Evolutionary conservation across 2,113 vertebrate species (phyloP), one percentile per base, ranked within the genome.

Genomic region (Heteronetta atricapilla): DNA sequence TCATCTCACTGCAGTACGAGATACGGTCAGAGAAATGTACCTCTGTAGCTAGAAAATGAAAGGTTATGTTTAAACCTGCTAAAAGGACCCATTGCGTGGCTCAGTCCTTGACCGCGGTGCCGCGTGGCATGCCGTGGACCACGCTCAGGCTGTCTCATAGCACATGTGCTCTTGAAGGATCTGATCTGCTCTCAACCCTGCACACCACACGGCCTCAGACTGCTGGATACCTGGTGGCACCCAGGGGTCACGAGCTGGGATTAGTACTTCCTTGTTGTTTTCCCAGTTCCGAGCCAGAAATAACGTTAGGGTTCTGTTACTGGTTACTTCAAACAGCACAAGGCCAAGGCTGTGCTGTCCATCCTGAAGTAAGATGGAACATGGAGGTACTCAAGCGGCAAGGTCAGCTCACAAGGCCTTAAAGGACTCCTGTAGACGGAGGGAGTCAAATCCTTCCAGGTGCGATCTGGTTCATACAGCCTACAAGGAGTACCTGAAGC

Each of bases 391-490:
- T 36, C 25, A 55, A 25, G 53, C 11, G 15, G 38, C 17, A 8
- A 60, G 42, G 29, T 38, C 78, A 82, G 74, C 69, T 68, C 84
- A 22, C 31, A 14, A 46, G 52, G 26, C 31, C 58, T 62, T 46
- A 16, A 8, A 67, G 68, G 33, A 74, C 42, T 25, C 33, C 29
- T 18, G 33, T 5, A 9, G 15, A 20, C 13, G 36, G 15, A 76
- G 3, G 8, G 8, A 87, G 17, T 3, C 20, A 5, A 77, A 59
- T n/a, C 11, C 17, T 5, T 2, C 28, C 20, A 1, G 0, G 7
- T 21, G 8, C 0, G 3, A 69, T n/a, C 56, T 46, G 14, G 4
- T 19, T 76, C 52, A 11, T 1, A 7, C 7, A 89, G 38, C 34
- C 21, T 68, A 52, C 66, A 68, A 59, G 66, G 15, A 77, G 6